Conservation (phyloP, 1,140 invertebrate species). For the Drosophila pachea region DNA sequence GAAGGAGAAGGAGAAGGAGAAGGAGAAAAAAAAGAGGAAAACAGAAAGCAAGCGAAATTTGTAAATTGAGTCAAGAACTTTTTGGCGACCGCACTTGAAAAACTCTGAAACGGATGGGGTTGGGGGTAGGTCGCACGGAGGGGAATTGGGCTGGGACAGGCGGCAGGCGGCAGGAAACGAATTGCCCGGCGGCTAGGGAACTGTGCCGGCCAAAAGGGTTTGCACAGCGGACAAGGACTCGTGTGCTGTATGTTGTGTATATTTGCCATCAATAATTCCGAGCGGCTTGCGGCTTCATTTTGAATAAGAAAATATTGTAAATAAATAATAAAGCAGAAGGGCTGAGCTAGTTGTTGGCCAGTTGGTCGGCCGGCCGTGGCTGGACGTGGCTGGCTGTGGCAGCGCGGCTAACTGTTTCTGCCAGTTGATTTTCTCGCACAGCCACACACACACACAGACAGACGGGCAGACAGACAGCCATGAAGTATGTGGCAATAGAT, state of each 20-base stretch:
- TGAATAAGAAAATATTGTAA: constrained; percentile 76
- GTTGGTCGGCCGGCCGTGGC: neutral
- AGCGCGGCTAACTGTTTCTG: constrained; percentile 62
- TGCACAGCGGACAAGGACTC: neutral
- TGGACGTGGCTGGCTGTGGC: neutral
- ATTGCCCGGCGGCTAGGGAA: constrained; percentile 24
- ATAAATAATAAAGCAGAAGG: constrained; percentile 65
- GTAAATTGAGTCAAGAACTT: constrained; percentile 65
- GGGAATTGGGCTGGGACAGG: too few species aligned
- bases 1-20: neutral
- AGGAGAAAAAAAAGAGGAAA: constrained; percentile 6
- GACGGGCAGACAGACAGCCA: constrained; percentile 22
- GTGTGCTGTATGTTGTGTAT: constrained; percentile 33
- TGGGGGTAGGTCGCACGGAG: neutral
- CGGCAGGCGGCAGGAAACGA: neutral
- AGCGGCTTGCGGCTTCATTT: constrained; percentile 73
- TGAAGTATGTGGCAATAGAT: constrained; percentile 65
- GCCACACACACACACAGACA: constrained; percentile 15
- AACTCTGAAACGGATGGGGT: constrained; percentile 36
- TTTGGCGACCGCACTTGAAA: constrained; percentile 50
- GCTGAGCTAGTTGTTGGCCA: neutral
- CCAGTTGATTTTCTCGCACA: constrained; percentile 53
- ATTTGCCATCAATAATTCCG: constrained; percentile 68
- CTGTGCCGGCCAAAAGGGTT: constrained; percentile 2
- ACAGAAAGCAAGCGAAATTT: constrained; percentile 43